Conservation (phyloP, 2,797 vertebrate species). For the Myoxocephalus aenaeus region DNA sequence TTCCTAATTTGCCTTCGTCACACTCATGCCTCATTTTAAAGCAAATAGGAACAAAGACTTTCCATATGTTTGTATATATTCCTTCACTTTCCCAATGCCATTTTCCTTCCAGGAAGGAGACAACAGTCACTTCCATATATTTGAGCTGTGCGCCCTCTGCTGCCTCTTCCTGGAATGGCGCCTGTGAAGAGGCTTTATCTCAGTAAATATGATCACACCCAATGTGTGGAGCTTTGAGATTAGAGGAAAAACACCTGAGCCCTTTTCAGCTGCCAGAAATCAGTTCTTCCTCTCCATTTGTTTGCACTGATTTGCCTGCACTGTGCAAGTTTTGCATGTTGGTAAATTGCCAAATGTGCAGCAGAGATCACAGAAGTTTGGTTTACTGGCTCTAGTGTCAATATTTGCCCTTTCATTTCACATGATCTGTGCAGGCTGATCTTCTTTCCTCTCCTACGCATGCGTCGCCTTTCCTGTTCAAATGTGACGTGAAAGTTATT, state of each 20-base stretch:
- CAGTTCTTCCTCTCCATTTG: neutral
- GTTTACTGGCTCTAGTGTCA: conserved; percentile 15
- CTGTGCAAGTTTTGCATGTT: conserved; percentile 20
- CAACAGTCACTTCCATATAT: conserved; percentile 25
- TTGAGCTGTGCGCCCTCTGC: conserved; percentile 56
- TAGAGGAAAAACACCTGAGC: conserved; percentile 20
- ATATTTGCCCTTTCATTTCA: conserved; percentile 24
- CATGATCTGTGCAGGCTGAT: conserved; percentile 6
- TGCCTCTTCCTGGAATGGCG: conserved; percentile 18
- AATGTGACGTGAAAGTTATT: conserved; percentile 39
- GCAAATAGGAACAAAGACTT: neutral
- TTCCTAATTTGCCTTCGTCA: neutral
- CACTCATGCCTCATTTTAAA: neutral
- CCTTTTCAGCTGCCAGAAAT: conserved; percentile 7
- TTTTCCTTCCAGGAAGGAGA: neutral
- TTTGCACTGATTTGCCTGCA: conserved; percentile 13
- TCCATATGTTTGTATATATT: neutral
- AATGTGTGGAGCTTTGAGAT: conserved; percentile 7
- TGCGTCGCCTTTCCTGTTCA: neutral
- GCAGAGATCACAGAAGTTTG: conserved; percentile 4
- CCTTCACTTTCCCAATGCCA: neutral
- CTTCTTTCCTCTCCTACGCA: neutral
- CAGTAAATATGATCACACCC: neutral
- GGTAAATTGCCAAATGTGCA: conserved; percentile 18
- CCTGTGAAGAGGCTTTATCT: neutral